Evolutionary conservation across 2,797 vertebrate species (phyloP).

Genomic region (Glossophaga mutica): DNA sequence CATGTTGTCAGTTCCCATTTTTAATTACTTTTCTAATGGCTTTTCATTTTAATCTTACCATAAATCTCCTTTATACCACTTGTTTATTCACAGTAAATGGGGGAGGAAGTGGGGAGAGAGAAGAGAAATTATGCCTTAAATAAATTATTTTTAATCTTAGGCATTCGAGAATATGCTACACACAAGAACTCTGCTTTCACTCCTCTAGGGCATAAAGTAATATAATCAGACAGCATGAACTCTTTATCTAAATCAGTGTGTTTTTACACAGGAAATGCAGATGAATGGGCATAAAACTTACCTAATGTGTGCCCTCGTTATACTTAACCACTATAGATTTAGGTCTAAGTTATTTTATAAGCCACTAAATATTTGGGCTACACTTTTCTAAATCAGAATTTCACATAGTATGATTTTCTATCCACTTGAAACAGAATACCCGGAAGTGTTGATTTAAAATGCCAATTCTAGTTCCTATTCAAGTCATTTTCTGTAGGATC

Average conservation of each 20-base stretch:
- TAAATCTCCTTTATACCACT: constrained; percentile 27
- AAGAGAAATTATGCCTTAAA: constrained; percentile 22
- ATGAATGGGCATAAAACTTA: neutral
- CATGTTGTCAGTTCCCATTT: constrained; percentile 17
- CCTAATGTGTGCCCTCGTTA: neutral
- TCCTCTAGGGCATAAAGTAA: neutral
- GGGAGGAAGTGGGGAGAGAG: neutral
- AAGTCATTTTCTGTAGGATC: neutral
- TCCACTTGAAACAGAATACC: neutral
- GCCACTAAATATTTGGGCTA: neutral
- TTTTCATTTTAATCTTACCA: constrained; percentile 44
- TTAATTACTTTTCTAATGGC: constrained; percentile 49
- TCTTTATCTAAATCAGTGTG: neutral
- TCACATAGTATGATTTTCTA: neutral
- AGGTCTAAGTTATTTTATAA: neutral
- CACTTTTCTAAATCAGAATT: neutral
- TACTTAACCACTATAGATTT: neutral
- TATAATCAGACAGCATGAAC: neutral
- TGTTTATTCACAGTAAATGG: neutral
- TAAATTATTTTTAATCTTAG: neutral
- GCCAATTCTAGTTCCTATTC: neutral
- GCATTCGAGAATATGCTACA: neutral
- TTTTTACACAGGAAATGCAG: constrained; percentile 4
- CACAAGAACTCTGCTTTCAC: neutral
- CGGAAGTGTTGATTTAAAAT: constrained; percentile 23